Conservation (phyloP, 2,888 invertebrate genomes). For the Scrobipalpa costella region DNA sequence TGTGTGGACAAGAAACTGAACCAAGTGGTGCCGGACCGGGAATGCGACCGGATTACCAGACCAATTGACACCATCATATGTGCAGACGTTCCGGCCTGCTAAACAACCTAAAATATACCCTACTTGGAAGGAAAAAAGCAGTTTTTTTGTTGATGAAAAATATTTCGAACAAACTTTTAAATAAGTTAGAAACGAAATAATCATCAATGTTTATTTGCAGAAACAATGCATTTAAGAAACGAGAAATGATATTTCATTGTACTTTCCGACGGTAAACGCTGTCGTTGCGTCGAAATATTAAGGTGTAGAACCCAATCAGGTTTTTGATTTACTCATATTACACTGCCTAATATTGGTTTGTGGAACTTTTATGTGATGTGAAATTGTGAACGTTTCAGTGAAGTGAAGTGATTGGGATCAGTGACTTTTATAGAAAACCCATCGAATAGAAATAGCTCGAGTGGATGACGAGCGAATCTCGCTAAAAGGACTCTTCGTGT, state of each 20-base stretch:
- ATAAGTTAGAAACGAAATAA: neutral
- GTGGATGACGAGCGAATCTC: conserved; percentile 67
- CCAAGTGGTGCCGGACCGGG: conserved; percentile 85
- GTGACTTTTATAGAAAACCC: conserved; percentile 64
- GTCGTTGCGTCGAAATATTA: neutral
- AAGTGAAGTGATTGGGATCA: conserved; percentile 37
- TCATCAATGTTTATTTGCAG: neutral
- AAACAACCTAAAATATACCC: conserved; percentile 32
- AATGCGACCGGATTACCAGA: conserved; percentile 84
- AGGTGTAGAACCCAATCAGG: neutral
- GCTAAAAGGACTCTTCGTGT: conserved; percentile 45
- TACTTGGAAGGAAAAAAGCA: neutral
- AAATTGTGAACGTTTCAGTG: conserved; percentile 1
- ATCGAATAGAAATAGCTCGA: conserved; percentile 74
- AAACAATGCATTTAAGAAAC: neutral
- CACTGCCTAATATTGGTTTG: neutral
- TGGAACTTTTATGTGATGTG: neutral
- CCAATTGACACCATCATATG: conserved; percentile 87
- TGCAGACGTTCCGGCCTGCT: conserved; percentile 73
- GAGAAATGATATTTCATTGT: neutral
- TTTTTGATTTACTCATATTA: neutral
- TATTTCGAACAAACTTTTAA: neutral
- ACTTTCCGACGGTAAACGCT: neutral
- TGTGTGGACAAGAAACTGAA: conserved; percentile 89
- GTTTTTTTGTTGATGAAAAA: conserved; percentile 2